Conservation (phyloP, 35 echinoderm and acorn worm species). For the Diadema setosum region DNA sequence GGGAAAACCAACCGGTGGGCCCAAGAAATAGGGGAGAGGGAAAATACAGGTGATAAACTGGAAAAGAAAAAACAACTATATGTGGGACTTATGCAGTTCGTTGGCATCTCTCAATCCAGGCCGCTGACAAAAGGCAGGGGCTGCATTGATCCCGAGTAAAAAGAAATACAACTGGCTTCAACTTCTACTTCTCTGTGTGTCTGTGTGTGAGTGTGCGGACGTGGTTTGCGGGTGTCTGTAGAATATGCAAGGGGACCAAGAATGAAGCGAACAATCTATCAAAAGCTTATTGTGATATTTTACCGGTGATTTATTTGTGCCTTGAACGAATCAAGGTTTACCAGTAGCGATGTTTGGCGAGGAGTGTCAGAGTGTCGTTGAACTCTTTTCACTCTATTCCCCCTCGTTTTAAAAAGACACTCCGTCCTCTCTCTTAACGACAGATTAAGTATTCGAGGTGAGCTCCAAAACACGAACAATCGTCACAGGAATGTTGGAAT, state of each 20-base stretch:
- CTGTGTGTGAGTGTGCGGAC: too few relatives aligned
- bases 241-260: not conserved
- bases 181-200: too few relatives aligned
- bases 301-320: not conserved
- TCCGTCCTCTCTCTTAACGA: too few relatives aligned
- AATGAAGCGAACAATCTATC: not conserved
- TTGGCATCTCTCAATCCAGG: not conserved
- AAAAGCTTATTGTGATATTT: not conserved
- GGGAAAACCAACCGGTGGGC: not conserved
- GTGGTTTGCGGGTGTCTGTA: not conserved
- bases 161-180: too few relatives aligned
- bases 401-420: too few relatives aligned
- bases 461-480: too few relatives aligned
- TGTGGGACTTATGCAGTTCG: too few relatives aligned
- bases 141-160: too few relatives aligned
- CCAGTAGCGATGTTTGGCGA: not conserved
- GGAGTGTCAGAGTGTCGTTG: not conserved
- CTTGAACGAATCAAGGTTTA: not conserved
- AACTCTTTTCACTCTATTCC: not conserved
- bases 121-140: not conserved
- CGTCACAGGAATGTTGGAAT: too few relatives aligned
- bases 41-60: not conserved
- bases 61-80: not conserved
- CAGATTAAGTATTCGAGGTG: too few relatives aligned
- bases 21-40: not conserved